Base-by-base conservation (phyloP, 1,140 invertebrate species). In the Eufriesea mexicana region DNA sequence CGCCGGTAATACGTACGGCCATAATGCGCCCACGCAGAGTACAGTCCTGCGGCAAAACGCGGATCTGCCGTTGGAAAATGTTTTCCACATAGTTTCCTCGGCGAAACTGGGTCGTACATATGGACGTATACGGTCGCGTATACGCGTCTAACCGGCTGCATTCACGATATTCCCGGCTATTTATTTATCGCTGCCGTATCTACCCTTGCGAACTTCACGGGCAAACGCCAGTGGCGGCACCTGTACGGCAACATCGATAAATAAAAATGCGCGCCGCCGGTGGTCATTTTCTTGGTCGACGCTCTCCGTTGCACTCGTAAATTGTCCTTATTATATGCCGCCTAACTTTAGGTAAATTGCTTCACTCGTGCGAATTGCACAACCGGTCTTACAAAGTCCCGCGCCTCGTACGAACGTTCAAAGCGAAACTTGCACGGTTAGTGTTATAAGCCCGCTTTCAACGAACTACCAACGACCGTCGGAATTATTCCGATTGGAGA, bases 131-230 rank as follows among this genome's bases (percentile, higher is more conserved):
- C 62, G 57, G 64, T 35, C 28, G 42, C 25, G n/a, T 59, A 73
- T 28, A 20, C 75, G 51, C 70, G 51, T 66, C 57, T 72, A 78
- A 80, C 67, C 73, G 80, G 62, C 67, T 70, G 62, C 84, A 80
- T 83, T 86, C 74, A 62, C 75, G 85, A 73, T 91, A 88, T 84
- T 83, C 81, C 75, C 71, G 62, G 74, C 79, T 89, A 91, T 90
- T 90, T 90, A 91, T 91, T 91, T 90, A 88, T 90, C 87, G 86
- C 55, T 71, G 81, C 71, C 86, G 81, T 90, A 91, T 79, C 86
- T 91, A 85, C 85, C 90, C 90, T 91, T 91, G 91, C 75, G 80
- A 85, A 88, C 90, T 91, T 90, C 84, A 90, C 81, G 90, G 88
- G 84, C 90, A 84, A 87, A 75, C 66, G 6, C 18, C 45, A 12